Evolutionary conservation across 2,797 vertebrate species (phyloP), one percentile per base, ranked within the genome.

Genomic region (Siniperca undulata): DNA sequence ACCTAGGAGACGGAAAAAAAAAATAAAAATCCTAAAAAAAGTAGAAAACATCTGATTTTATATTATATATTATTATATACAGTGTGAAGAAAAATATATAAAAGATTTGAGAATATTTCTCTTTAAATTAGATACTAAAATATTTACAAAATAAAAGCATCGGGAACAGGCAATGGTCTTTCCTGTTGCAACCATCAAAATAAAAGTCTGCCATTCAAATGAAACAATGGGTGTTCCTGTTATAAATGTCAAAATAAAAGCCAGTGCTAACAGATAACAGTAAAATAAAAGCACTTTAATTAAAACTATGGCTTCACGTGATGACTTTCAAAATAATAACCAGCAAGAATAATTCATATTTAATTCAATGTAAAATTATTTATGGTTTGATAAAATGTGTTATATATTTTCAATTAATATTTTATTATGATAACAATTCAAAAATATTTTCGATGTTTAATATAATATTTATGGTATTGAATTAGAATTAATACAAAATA

Each of bases 1-100:
- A 36, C 98, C 98, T 99, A 36, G 61, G 73, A 85, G 48, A 86
- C 1, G 0, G 24, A 42, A 22, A 5, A 27, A 12, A 1, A 70
- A 66, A 7, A 44, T 1, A 19, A 66, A 7, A 14, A 14, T 16
- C 30, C 3, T 30, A 42, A 64, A 48, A 50, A 50, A 17, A 46
- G 62, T 13, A 36, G 6, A 22, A 52, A 34, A 52, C 1, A 40
- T 17, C 10, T 6, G 59, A 46, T 20, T 22, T 48, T 24, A n/a
- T 9, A 27, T 27, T 27, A 2, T 27, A 27, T 27, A 27, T 27
- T 27, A 27, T 27, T 27, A 27, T 27, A 2, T 27, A 27, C 27
- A 22, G 3, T 13, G 19, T n/a, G 0, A 58, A 17, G 3, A 30
- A n/a, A 27, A 70, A 19, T 20, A 2, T 20, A 20, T 19, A 19